Evolutionary conservation across 2,797 vertebrate species (phyloP).

Genomic region (Cynopterus sphinx): DNA sequence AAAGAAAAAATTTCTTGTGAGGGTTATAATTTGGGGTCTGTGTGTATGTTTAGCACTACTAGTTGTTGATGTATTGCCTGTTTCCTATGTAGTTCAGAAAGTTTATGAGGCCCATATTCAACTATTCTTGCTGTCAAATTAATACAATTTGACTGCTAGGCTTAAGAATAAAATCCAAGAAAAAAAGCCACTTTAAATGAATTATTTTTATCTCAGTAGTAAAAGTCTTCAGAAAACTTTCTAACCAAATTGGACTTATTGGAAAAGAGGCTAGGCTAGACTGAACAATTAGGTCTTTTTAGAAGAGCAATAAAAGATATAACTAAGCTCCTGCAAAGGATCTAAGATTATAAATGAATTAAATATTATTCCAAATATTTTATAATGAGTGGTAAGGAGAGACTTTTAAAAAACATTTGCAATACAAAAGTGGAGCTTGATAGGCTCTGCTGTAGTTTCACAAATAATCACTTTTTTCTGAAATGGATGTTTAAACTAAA

Average conservation of each 20-base stretch:
- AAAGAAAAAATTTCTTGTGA: neutral
- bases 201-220: constrained; percentile 61
- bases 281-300: constrained; percentile 47
- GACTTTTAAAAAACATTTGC: constrained; percentile 33
- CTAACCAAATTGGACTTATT: constrained; percentile 35
- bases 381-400: constrained; percentile 47
- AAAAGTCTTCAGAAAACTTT: constrained; percentile 54
- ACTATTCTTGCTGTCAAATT: constrained; percentile 25
- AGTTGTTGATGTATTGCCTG: neutral
- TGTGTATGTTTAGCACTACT: neutral
- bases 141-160: constrained; percentile 4
- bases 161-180: constrained; percentile 39
- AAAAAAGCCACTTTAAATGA: constrained; percentile 10
- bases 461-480: constrained; percentile 40
- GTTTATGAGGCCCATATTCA: constrained; percentile 15
- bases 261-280: neutral
- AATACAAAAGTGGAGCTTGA: constrained; percentile 15
- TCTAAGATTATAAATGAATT: constrained; percentile 54
- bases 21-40: neutral
- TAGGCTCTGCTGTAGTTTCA: constrained; percentile 8
- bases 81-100: neutral
- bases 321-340: constrained; percentile 26
- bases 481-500: constrained; percentile 23
- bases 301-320: constrained; percentile 40
- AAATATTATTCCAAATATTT: constrained; percentile 38